phyloP scores from a whole-genome alignment of 2,888 invertebrate genomes.

The Phaonia tiefii region DNA sequence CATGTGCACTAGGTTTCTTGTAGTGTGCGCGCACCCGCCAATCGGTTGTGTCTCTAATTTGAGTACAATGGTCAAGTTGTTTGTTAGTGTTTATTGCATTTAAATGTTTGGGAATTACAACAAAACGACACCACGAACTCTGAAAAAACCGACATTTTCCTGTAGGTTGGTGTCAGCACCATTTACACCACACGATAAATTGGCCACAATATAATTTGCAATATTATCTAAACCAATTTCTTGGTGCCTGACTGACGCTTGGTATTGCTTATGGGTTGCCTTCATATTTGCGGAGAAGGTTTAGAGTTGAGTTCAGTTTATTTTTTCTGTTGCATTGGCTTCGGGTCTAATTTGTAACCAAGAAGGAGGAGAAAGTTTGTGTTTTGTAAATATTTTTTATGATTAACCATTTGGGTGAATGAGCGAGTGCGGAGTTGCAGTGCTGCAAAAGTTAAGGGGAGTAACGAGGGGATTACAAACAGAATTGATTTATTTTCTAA shows the following conservation, averaged over 20 bases:
- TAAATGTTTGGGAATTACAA: not conserved
- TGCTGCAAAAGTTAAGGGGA: too few species aligned
- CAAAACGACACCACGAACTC: not conserved
- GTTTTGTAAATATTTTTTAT: slow-evolving; percentile 10
- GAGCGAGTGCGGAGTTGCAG: slow-evolving; percentile 1
- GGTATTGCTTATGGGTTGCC: not conserved
- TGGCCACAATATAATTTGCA: slow-evolving; percentile 6
- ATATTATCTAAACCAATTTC: slow-evolving; percentile 1
- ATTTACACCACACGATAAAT: slow-evolving; percentile 11
- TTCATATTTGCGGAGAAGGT: slow-evolving; percentile 9
- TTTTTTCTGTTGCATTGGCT: not conserved
- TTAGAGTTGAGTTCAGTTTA: not conserved
- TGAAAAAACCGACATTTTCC: not conserved
- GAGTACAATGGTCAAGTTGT: slow-evolving; percentile 14
- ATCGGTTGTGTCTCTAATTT: not conserved
- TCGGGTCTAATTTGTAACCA: slow-evolving; percentile 52
- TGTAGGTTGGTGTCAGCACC: not conserved
- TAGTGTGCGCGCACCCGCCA: too few species aligned
- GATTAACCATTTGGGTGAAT: not conserved
- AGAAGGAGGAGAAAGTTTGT: slow-evolving; percentile 59
- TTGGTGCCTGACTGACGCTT: not conserved
- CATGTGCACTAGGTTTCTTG: not conserved
- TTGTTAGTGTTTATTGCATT: too few species aligned
- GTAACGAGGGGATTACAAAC: too few species aligned
- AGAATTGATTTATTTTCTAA: slow-evolving; percentile 7